These are phyloP conservation scores for Muschampia plurimacula DNA, from an alignment of 2,888 invertebrate species.

Conservation along the genomic window DNA sequence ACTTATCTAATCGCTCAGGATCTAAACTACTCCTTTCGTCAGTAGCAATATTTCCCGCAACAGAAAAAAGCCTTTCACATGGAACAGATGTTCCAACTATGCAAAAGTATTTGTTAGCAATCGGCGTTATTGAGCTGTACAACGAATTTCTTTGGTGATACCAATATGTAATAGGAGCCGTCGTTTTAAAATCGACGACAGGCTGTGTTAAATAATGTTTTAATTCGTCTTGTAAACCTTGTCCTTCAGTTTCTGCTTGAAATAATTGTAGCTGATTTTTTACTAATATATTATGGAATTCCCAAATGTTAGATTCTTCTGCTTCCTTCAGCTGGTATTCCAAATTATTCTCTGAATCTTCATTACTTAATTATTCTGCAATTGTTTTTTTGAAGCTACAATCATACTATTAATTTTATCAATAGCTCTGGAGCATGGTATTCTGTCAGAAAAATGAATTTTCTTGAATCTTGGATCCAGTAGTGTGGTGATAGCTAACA, in stretches of 20 bases:
- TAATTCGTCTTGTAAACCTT: neutral
- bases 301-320: no score
- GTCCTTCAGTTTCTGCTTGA: neutral
- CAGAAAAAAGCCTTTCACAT: slow-evolving; percentile 39
- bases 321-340: no score
- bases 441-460: no score
- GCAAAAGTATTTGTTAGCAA: slow-evolving; percentile 46
- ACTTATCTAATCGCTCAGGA: slow-evolving; percentile 30
- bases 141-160: slow-evolving; percentile 22
- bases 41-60: slow-evolving; percentile 19
- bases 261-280: neutral
- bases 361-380: no score
- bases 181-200: slow-evolving; percentile 23
- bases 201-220: no score
- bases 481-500: no score
- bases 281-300: no score
- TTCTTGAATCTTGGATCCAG: no score
- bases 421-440: no score
- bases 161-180: slow-evolving; percentile 43
- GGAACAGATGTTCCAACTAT: slow-evolving; percentile 48
- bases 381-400: no score
- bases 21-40: neutral
- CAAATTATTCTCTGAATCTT: no score
- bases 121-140: slow-evolving; percentile 43
- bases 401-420: no score